phyloP scores from a whole-genome alignment of 2,797 vertebrate genomes.

The Myotis planiceps region DNA sequence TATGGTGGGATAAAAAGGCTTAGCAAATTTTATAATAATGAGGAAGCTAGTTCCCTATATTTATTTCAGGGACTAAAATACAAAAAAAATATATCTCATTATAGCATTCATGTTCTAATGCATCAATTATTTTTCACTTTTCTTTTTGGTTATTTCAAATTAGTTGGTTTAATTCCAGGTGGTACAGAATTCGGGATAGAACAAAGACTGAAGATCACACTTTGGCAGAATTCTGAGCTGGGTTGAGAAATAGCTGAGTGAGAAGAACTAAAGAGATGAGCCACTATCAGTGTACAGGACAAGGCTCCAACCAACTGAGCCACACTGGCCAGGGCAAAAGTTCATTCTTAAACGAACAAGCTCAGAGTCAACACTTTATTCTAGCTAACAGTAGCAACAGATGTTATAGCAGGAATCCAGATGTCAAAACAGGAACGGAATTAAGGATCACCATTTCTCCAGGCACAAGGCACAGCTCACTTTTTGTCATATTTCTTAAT shows the following conservation, averaged over 20 bases:
- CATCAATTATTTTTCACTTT: neutral
- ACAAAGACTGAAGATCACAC: neutral
- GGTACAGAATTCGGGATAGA: neutral
- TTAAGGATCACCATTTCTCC: neutral
- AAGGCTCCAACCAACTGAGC: neutral
- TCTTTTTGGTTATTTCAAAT: neutral
- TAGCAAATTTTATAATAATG: neutral
- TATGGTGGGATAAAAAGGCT: neutral
- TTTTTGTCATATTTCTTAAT: neutral
- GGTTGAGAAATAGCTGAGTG: neutral
- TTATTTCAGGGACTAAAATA: neutral
- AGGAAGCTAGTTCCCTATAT: neutral
- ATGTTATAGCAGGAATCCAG: neutral
- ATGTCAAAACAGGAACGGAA: neutral
- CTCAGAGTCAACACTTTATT: neutral
- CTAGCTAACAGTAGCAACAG: neutral
- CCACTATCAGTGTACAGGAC: neutral
- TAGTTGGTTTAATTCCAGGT: neutral
- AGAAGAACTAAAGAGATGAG: neutral
- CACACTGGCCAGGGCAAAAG: neutral
- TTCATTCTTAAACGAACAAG: neutral
- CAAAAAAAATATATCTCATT: neutral
- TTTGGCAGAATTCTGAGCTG: neutral
- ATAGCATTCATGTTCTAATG: neutral
- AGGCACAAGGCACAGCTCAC: neutral